Conservation (phyloP, 2,888 invertebrate species). For the Drosophila phalerata region DNA sequence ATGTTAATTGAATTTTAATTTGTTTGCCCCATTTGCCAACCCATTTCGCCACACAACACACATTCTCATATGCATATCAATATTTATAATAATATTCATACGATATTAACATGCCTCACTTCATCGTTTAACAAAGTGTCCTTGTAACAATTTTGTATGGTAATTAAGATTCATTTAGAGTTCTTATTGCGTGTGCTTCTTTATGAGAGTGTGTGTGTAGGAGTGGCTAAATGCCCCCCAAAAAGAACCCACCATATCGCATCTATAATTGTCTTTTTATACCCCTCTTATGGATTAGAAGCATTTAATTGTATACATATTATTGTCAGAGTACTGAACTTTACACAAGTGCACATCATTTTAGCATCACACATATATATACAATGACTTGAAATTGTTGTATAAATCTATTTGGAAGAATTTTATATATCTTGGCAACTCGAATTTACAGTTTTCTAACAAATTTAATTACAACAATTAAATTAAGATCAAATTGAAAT, state of each 20-base stretch:
- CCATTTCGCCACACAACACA: constrained; percentile 33
- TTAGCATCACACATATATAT: constrained; percentile 31
- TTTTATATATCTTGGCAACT: constrained; percentile 50
- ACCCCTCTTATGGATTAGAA: constrained; percentile 19
- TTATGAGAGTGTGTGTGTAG: constrained; percentile 14
- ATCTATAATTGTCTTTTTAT: constrained; percentile 24
- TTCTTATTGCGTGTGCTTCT: constrained; percentile 11
- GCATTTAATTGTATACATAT: constrained; percentile 26
- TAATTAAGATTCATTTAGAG: constrained; percentile 30
- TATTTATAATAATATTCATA: constrained; percentile 14
- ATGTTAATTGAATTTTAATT: constrained; percentile 13
- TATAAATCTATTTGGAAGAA: constrained; percentile 31
- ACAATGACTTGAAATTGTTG: constrained; percentile 41
- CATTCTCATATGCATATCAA: constrained; percentile 26
- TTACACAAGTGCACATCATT: constrained; percentile 33
- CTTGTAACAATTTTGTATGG: constrained; percentile 45
- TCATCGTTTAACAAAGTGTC: constrained; percentile 55
- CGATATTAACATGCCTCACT: constrained; percentile 35
- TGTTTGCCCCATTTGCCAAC: constrained; percentile 17
- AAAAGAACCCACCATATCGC: constrained; percentile 48
- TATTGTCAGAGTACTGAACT: constrained; percentile 26
- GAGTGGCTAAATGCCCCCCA: constrained; percentile 21
- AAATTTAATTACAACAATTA: constrained; percentile 9
- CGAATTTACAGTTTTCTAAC: constrained; percentile 52
- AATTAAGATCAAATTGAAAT: constrained; percentile 21